A percentile compares a stretch with the other conserved stretches of the same genome.
phyloP scores from a whole-genome alignment of 1,140 invertebrate species.

The Papilio polytes region DNA sequence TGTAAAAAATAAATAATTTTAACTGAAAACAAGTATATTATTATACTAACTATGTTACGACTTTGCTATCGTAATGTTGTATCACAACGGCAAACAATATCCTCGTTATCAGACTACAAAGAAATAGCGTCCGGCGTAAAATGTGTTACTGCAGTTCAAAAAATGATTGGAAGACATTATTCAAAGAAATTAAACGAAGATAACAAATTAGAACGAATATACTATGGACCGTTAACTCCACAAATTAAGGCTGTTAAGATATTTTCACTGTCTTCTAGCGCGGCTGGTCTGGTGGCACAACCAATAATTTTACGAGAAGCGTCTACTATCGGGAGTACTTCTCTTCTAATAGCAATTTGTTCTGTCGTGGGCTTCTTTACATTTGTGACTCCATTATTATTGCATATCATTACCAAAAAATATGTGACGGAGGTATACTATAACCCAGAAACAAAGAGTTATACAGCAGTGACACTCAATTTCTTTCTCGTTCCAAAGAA shows the following conservation, averaged over 20 bases:
- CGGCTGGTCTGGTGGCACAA: conserved; percentile 87
- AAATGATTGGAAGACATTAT: conserved; percentile 51
- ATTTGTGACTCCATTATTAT: conserved; percentile 91
- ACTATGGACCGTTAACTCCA: conserved; percentile 86
- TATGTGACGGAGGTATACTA: conserved; percentile 93
- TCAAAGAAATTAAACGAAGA: conserved; percentile 57
- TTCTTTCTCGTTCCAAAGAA: conserved; percentile 87
- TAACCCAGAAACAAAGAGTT: conserved; percentile 86
- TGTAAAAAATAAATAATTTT: not conserved
- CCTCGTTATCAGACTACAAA: conserved; percentile 50
- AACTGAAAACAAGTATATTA: not conserved
- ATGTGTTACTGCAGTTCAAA: conserved; percentile 47
- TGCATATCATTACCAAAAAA: conserved; percentile 93
- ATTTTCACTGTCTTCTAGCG: conserved; percentile 91
- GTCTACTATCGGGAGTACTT: conserved; percentile 82
- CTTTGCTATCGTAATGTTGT: conserved; percentile 42
- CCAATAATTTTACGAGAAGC: conserved; percentile 88
- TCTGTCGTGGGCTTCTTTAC: conserved; percentile 91
- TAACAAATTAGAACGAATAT: conserved; percentile 68
- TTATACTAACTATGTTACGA: conserved; percentile 45
- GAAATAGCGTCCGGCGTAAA: conserved; percentile 54
- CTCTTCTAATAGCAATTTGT: conserved; percentile 85
- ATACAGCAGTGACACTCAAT: conserved; percentile 88
- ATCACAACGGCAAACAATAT: conserved; percentile 40
- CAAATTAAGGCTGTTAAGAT: conserved; percentile 90